Evolutionary conservation across 2,113 vertebrate species (phyloP).

Genomic region (Azemiops feae): DNA sequence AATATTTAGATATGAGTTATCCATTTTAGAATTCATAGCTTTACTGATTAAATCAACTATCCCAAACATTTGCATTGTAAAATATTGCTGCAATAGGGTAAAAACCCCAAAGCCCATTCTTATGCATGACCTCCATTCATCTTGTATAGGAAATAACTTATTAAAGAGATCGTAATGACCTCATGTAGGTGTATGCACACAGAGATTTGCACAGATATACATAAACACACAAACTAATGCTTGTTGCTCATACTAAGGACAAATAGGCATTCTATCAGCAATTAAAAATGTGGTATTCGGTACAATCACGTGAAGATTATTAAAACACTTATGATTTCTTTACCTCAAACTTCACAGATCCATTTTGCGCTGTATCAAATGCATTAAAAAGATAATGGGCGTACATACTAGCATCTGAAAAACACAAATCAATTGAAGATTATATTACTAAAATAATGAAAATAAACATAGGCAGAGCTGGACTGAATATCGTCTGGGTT

Average conservation of each 20-base stretch:
- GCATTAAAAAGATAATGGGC: constrained; percentile 97
- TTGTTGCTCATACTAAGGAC: background rate
- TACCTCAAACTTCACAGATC: constrained; percentile 97
- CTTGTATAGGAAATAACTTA: background rate
- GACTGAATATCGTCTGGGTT: background rate
- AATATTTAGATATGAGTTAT: background rate
- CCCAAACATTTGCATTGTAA: background rate
- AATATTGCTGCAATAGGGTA: background rate
- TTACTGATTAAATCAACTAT: background rate
- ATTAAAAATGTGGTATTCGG: background rate
- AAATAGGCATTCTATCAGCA: background rate
- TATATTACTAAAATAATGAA: background rate
- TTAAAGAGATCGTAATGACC: background rate
- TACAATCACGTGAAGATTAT: background rate
- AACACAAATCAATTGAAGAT: constrained; percentile 31
- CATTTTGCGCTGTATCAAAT: constrained; percentile 87
- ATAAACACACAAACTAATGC: background rate
- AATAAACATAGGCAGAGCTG: background rate
- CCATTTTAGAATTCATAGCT: background rate
- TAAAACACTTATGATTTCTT: background rate
- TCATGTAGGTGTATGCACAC: background rate
- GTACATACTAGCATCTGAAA: constrained; percentile 91
- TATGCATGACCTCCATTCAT: background rate
- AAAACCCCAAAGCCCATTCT: background rate
- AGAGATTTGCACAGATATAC: background rate